A percentile compares a stretch with the other conserved stretches of the same genome.
Evolutionary conservation across 1,140 invertebrate species (phyloP).

Genomic region (Lysiphlebus fabarum): DNA sequence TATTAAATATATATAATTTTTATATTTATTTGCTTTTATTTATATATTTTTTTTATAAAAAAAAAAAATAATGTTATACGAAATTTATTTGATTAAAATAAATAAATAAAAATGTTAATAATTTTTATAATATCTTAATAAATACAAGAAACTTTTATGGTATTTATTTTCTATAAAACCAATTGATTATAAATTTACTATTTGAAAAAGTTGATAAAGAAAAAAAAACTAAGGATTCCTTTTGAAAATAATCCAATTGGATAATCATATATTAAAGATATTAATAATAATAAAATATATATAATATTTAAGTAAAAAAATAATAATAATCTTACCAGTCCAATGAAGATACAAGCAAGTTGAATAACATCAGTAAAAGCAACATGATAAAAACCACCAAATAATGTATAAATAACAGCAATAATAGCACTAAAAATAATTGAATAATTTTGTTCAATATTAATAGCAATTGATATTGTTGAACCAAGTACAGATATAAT

Average conservation of each 20-base stretch:
- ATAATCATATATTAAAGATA: neutral
- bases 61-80: neutral
- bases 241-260: slow-evolving; percentile 2
- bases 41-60: slow-evolving; percentile 5
- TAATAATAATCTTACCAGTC: slow-evolving; percentile 65
- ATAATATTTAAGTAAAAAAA: neutral
- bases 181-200: neutral
- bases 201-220: neutral
- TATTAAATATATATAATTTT: no score
- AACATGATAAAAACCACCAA: slow-evolving; percentile 96
- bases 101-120: no score
- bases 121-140: no score
- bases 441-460: slow-evolving; percentile 87
- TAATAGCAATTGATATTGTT: slow-evolving; percentile 93
- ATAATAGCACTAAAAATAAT: slow-evolving; percentile 94
- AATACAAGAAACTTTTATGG: slow-evolving; percentile 16
- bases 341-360: slow-evolving; percentile 97
- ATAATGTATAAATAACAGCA: slow-evolving; percentile 95
- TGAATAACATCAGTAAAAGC: slow-evolving; percentile 99
- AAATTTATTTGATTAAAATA: no score
- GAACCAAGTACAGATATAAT: slow-evolving; percentile 94
- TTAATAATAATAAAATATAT: neutral
- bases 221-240: slow-evolving; percentile 15
- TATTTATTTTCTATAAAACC: slow-evolving; percentile 10
- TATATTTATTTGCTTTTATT: no score